Evolutionary conservation across 2,797 vertebrate species (phyloP), one percentile per base, ranked within the genome.

Genomic region (Rhodeus uyekii): DNA sequence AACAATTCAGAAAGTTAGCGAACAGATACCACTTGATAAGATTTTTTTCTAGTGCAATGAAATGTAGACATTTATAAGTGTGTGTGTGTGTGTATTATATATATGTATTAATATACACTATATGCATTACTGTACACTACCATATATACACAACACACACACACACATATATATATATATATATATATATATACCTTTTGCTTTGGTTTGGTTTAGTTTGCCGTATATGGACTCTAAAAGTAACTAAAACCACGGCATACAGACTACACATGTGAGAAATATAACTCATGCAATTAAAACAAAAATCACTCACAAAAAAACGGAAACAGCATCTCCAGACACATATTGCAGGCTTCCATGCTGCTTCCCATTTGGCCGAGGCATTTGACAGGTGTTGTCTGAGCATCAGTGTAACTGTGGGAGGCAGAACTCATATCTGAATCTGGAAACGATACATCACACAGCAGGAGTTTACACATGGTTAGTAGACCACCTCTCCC

Each of bases 361-460:
- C n/a, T n/a, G 22, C 29, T 48, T 48, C 12, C 53, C 22, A 14
- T 80, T 71, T 80, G 78, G 53, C 78, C 53, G 39, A 71, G 67
- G 29, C 14, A 1, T 80, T 72, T 80, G 78, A 72, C 78, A 80
- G 78, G 67, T 80, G 67, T 80, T 27, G 50, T 58, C 65, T 69
- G 48, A 58, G 46, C 36, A 55, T 58, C 64, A 65, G 63, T 68
- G 46, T 78, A 55, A 68, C 48, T 42, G 75, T 73, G 76, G 58
- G 82, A 84, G 82, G 50, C 65, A 73, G 63, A 79, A 58, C 46
- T 84, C 50, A 78, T 78, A 50, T 67, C 68, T 80, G 60, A 67
- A 72, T 79, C 75, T 78, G 53, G 67, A 76, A 77, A 72, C 18
- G 13, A 42, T 29, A 53, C 77, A 14, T 55, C 77, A 63, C 82